Evolutionary conservation across 2,113 vertebrate genomes (phyloP), one percentile per base, ranked within the genome.

Genomic region (Pelecanus crispus): DNA sequence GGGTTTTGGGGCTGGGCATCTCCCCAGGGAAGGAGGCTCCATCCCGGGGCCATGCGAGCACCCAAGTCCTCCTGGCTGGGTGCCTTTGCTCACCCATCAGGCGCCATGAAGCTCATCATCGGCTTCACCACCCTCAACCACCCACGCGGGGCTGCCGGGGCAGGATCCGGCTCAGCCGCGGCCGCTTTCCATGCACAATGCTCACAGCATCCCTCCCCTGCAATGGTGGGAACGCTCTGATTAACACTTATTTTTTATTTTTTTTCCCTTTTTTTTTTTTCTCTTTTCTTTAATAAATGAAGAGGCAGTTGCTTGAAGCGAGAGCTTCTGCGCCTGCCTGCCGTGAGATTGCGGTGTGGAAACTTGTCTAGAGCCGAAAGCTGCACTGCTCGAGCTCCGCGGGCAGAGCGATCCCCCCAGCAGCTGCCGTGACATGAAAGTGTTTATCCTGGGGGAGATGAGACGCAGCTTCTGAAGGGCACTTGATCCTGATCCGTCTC

Each of bases 391-490:
- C 7, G 14, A 63, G 92, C 91, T 92, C 28, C 1, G 5, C 58
- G 4, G 81, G 81, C 87, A 83, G 17, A 72, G 84, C 31, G 6
- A 56, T 68, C 28, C 86, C 42, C 74, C 79, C 78, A 63, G 93
- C 82, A 88, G 79, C 91, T 82, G 15, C 93, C 4, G 9, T 79
- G 86, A 92, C 56, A 38, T 82, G 82, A 25, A 90, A 90, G 80
- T 95, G 93, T 95, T 97, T 91, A 77, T 96, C 93, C 91, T 91
- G 80, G 91, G 89, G 86, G 83, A 96, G 94, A 96, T 19, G 83
- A 94, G 80, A 90, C 7, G 18, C 75, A 40, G 86, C 89, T 88
- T 92, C 86, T 96, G 91, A 94, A 92, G 94, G 83, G 89, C 86
- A 77, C 92, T 96, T 59, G 52, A 67, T 93, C 70, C 84, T 85